Evolutionary conservation across 1,140 invertebrate genomes (phyloP), one percentile per base, ranked within the genome.

Genomic region (Heliconius congener): DNA sequence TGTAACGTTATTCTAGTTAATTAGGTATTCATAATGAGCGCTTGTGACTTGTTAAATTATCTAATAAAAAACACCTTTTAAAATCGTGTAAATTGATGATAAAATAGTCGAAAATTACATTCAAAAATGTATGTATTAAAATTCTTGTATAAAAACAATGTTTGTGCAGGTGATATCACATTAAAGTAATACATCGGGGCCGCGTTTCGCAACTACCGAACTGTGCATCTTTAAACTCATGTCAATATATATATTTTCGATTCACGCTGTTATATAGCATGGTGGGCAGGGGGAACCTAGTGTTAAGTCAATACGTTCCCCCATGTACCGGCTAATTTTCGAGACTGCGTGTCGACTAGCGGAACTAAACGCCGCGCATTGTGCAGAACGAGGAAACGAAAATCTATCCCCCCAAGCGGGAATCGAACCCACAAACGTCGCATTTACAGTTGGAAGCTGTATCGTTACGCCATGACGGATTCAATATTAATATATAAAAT

Each of bases 121-220:
- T 85, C 87, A 87, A 87, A 88, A 90, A 90, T 89, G 85, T 88
- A 88, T 91, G 86, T 93, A 90, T 88, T 89, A 92, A 92, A 91
- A 88, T 83, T 84, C 81, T 81, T 87, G 85, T 91, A 90, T 87
- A 90, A 88, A 87, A 88, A 90, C 87, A 90, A 85, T 84, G 78
- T 83, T 86, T 89, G 87, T 88, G 85, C 87, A 81, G 80, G 83
- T 83, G 79, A 79, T 85, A 85, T 85, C 81, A 84, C 81, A 86
- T 78, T 75, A 70, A 78, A 70, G 75, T 60, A 74, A 75, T 78
- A n/a, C 73, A 66, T 42, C 66, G 77, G 55, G 70, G 76, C 60
- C 77, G 57, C 42, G 52, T 74, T 50, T 37, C 23, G 55, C 42
- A 71, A 74, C 72, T 66, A 81, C 50, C 66, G 34, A 82, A 79